Evolutionary conservation across 2,888 invertebrate genomes (phyloP).

Genomic region (Cheilosia vulpina): DNA sequence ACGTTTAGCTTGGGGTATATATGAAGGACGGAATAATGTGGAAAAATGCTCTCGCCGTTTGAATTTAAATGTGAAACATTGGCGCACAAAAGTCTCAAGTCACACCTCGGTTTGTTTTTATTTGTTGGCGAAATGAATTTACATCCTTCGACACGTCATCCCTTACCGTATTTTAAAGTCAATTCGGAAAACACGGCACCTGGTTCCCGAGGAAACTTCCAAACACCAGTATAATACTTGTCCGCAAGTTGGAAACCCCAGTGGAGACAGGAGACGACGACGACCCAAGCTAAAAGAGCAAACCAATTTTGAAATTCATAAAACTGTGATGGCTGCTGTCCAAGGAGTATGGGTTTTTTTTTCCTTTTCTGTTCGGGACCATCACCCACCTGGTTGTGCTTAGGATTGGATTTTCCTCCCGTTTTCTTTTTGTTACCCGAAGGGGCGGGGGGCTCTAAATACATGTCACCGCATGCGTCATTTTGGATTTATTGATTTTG

Average conservation of each 20-base stretch:
- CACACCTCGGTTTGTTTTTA: constrained; percentile 19
- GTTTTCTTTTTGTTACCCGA: constrained; percentile 19
- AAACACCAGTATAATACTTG: constrained; percentile 3
- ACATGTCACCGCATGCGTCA: constrained; percentile 72
- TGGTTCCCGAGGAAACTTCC: constrained; percentile 40
- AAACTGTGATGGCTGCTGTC: constrained; percentile 48
- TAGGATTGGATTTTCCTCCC: constrained; percentile 10
- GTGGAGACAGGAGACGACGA: neutral
- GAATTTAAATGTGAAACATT: constrained; percentile 53
- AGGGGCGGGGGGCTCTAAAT: constrained; percentile 43
- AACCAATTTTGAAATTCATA: constrained; percentile 70
- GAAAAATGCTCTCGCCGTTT: constrained; percentile 35
- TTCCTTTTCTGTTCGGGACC: neutral
- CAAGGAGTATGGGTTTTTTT: constrained; percentile 1
- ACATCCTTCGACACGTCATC: constrained; percentile 23
- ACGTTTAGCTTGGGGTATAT: neutral
- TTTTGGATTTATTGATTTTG: constrained; percentile 70
- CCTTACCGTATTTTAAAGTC: constrained; percentile 17
- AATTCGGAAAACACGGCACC: constrained; percentile 37
- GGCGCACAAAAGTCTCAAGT: constrained; percentile 42
- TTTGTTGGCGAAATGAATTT: constrained; percentile 19
- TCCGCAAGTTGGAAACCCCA: constrained; percentile 24
- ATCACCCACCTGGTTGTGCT: constrained; percentile 10
- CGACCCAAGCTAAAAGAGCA: constrained; percentile 6
- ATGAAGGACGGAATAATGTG: neutral